phyloP scores from a whole-genome alignment of 2,888 invertebrate species.

The Plebejus anna region DNA sequence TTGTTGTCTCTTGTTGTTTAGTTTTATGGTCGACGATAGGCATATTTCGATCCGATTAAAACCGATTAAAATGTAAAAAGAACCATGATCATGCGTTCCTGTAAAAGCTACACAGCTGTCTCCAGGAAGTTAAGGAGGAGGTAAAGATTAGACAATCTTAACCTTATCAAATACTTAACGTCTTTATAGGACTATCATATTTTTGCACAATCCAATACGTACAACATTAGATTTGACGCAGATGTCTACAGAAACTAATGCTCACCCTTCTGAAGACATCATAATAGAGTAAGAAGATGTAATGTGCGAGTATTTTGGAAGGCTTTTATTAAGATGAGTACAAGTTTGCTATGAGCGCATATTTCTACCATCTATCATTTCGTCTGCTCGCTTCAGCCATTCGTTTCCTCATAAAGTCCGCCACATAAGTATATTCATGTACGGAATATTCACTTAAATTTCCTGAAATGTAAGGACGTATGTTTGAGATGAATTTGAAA shows the following conservation, averaged over 20 bases:
- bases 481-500: constrained; percentile 27
- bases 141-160: no score
- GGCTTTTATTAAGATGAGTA: background rate
- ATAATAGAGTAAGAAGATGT: background rate
- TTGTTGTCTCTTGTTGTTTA: no score
- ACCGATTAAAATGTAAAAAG: no score
- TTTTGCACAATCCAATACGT: no score
- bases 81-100: no score
- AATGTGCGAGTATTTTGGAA: background rate
- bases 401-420: constrained; percentile 22
- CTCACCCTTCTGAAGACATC: background rate
- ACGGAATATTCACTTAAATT: constrained; percentile 28
- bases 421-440: constrained; percentile 23
- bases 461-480: constrained; percentile 27
- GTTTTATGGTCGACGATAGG: no score
- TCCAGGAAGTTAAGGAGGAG: no score
- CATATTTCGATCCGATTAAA: no score
- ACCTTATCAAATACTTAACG: no score
- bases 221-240: background rate
- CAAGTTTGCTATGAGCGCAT: background rate
- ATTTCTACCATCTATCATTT: constrained; percentile 17
- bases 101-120: no score
- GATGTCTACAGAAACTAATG: background rate
- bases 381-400: constrained; percentile 19
- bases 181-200: no score